A percentile compares a stretch with the other conserved stretches of the same genome.
Evolutionary conservation across 1,140 invertebrate genomes (phyloP).

Genomic region (Leptonema lineaticorne): DNA sequence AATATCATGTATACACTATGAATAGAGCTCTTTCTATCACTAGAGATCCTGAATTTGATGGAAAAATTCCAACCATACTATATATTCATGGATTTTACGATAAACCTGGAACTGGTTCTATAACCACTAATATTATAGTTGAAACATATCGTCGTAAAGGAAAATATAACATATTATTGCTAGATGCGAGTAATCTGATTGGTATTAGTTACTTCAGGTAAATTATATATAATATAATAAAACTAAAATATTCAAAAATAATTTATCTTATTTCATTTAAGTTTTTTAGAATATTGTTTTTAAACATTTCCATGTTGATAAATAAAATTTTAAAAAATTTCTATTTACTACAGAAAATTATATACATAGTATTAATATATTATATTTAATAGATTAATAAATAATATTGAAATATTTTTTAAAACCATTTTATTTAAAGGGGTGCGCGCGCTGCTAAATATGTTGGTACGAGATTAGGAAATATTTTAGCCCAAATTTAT

Average conservation of each 20-base stretch:
- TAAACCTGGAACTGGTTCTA: background rate
- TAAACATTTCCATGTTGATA: too few species aligned
- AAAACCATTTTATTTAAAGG: conserved; percentile 12
- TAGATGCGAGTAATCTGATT: conserved; percentile 24
- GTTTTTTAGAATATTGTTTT: too few species aligned
- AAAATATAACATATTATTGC: conserved; percentile 24
- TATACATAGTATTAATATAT: too few species aligned
- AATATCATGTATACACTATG: conserved; percentile 35
- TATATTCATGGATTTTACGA: conserved; percentile 32
- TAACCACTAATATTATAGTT: background rate
- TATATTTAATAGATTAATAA: too few species aligned
- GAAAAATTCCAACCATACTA: conserved; percentile 28
- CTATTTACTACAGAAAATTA: too few species aligned
- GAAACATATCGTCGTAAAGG: conserved; percentile 25
- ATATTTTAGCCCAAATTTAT: conserved; percentile 14
- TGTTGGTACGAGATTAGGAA: conserved; percentile 25
- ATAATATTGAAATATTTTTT: background rate
- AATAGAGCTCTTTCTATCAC: conserved; percentile 18
- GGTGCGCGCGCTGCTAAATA: conserved; percentile 22
- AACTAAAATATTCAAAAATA: too few species aligned
- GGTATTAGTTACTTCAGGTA: conserved; percentile 24
- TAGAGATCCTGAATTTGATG: conserved; percentile 18
- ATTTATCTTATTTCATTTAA: background rate
- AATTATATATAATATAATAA: too few species aligned
- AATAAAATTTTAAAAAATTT: too few species aligned